Base-by-base conservation (phyloP, 2,888 invertebrate species). In the Xanthorhoe designata region DNA sequence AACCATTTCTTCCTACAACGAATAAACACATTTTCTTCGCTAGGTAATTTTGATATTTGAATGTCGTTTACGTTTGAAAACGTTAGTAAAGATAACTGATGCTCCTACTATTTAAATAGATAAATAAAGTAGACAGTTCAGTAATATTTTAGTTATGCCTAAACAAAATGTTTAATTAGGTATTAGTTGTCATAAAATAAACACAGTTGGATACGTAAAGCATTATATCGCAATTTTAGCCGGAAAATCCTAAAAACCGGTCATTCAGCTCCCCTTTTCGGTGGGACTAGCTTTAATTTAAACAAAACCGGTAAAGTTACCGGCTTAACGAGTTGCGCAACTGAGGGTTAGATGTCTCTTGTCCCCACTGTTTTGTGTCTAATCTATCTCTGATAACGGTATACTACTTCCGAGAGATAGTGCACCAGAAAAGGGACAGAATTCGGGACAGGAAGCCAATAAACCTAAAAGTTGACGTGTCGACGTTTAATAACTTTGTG, bases 291-390 rank as follows among this genome's bases (percentile, higher is more conserved):
- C 76, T 78, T 81, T 81, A 82, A 82, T 83, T 83, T 82, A 81
- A 83, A 85, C 85, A 83, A 81, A 82, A 79, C 81, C 75, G 77
- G 78, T 81, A 82, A 84, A 85, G 78, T 84, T 80, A 67, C 76
- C 66, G 75, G 77, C 77, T 82, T 85, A 83, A 84, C 83, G 81
- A 83, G 82, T 79, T 77, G 71, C 64, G 66, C 68, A 64, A 68
- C 57, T 61, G 64, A 64, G 66, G 68, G 67, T 64, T 42, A 56
- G 47, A 54, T 67, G 72, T 73, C 79, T 73, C 79, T 78, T 76
- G 78, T 75, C 77, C 72, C 72, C 56, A 63, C 70, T 75, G 75
- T 80, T 81, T 78, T 76, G 78, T 76, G 70, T 76, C 76, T 80
- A 80, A 80, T 78, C 78, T 80, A 74, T 78, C 74, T 70, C 73